These are phyloP conservation scores for Eupleurogrammus muticus DNA, from an alignment of 2,797 vertebrate genomes.

Conservation along the genomic window DNA sequence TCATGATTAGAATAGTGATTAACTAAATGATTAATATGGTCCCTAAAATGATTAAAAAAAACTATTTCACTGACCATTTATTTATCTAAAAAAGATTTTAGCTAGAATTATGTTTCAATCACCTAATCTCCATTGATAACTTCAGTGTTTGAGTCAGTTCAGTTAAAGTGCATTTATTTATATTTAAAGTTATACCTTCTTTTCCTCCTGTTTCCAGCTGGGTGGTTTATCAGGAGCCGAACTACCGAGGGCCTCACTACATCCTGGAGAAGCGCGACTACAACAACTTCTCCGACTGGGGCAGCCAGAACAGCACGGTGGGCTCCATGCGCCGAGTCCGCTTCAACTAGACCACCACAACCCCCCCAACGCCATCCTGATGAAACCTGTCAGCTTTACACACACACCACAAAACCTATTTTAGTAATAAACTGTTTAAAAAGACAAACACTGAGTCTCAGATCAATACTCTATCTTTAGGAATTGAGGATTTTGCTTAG, in stretches of 20 bases:
- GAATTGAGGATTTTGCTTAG: background rate
- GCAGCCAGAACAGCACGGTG: slow-evolving; percentile 81
- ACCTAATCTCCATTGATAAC: too few relatives aligned
- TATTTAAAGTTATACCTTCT: background rate
- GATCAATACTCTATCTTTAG: too few relatives aligned
- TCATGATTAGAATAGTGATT: too few relatives aligned
- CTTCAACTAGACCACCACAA: slow-evolving; percentile 71
- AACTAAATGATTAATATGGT: too few relatives aligned
- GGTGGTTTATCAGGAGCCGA: slow-evolving; percentile 85
- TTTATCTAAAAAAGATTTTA: too few relatives aligned
- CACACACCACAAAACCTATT: slow-evolving; percentile 64
- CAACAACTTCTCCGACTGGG: slow-evolving; percentile 86
- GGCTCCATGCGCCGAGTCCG: slow-evolving; percentile 83
- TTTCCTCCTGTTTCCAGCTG: slow-evolving; percentile 68
- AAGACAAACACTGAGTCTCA: slow-evolving; percentile 16
- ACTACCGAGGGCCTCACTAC: slow-evolving; percentile 85
- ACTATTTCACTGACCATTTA: too few relatives aligned
- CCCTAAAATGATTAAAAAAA: too few relatives aligned
- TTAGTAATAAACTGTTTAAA: slow-evolving; percentile 79
- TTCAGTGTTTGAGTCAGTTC: too few relatives aligned
- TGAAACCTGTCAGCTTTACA: slow-evolving; percentile 56
- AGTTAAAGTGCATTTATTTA: too few relatives aligned
- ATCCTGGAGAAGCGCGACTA: slow-evolving; percentile 84
- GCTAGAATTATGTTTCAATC: too few relatives aligned
- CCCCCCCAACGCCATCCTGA: slow-evolving; percentile 4